Evolutionary conservation across 2,113 vertebrate species (phyloP).

Genomic region (Halichoeres trimaculatus): DNA sequence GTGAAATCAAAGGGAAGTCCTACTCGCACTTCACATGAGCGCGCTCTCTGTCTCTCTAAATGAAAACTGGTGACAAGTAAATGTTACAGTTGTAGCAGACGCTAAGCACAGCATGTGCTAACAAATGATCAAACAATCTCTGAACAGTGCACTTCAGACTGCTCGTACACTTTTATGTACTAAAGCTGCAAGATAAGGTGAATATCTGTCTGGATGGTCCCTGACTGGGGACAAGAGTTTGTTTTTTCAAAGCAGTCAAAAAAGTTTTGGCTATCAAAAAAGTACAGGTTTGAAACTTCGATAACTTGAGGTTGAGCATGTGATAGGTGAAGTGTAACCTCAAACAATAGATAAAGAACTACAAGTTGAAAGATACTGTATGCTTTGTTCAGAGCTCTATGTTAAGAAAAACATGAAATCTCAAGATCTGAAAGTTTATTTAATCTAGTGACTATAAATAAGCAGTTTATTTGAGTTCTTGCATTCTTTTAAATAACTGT

Average conservation of each 20-base stretch:
- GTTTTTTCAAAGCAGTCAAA: not conserved
- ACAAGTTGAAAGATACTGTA: too few relatives aligned
- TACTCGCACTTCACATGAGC: not conserved
- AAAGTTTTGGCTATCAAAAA: too few relatives aligned
- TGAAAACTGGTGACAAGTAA: conserved; percentile 1
- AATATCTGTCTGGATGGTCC: too few relatives aligned
- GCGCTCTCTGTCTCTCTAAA: not conserved
- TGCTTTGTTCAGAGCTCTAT: too few relatives aligned
- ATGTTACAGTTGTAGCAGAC: not conserved
- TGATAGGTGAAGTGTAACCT: not conserved
- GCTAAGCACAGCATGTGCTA: not conserved
- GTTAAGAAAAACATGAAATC: too few relatives aligned
- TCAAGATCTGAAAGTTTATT: too few relatives aligned
- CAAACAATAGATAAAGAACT: too few relatives aligned
- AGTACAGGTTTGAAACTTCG: not conserved
- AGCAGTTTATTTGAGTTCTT: too few relatives aligned
- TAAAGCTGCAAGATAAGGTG: not conserved
- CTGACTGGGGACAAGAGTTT: too few relatives aligned
- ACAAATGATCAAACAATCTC: too few relatives aligned
- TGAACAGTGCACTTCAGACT: conserved; percentile 20
- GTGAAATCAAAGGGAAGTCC: conserved; percentile 28
- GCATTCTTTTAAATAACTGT: too few relatives aligned
- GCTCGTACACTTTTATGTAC: conserved; percentile 7
- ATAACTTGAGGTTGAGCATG: not conserved
- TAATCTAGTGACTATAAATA: too few relatives aligned